Conservation (phyloP, 2,888 invertebrate species). For the Ctena decussata region DNA sequence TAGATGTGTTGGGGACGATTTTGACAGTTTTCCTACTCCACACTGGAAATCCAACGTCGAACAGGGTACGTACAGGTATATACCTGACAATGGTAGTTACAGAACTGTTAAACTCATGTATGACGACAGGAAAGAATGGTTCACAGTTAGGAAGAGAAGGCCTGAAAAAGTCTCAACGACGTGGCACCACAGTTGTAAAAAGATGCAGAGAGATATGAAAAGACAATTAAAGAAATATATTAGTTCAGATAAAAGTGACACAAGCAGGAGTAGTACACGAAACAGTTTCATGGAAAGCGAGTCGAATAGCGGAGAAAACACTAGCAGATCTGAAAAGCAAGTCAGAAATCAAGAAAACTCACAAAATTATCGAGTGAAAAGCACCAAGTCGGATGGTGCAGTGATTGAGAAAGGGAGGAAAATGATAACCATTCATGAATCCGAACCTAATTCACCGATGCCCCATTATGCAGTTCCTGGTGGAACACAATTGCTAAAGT, state of each 20-base stretch:
- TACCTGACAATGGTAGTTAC: conserved; percentile 80
- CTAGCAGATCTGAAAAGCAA: conserved; percentile 9
- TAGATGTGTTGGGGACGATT: conserved; percentile 75
- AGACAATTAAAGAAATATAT: conserved; percentile 73
- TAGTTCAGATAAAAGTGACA: conserved; percentile 40
- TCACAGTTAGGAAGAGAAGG: conserved; percentile 63
- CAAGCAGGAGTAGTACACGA: conserved; percentile 23
- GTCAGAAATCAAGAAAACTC: background rate
- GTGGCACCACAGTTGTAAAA: conserved; percentile 70
- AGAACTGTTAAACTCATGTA: conserved; percentile 76
- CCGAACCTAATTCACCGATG: conserved; percentile 52
- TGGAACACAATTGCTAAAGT: conserved; percentile 66
- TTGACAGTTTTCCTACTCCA: conserved; percentile 62
- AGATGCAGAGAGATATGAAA: conserved; percentile 75
- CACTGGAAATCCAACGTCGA: conserved; percentile 82
- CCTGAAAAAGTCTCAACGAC: conserved; percentile 69
- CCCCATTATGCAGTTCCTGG: conserved; percentile 59
- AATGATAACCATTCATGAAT: conserved; percentile 54
- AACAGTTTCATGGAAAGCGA: conserved; percentile 15
- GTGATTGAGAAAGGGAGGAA: conserved; percentile 38
- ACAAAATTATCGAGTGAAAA: conserved; percentile 42
- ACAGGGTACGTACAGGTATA: conserved; percentile 81
- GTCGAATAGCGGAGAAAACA: conserved; percentile 36
- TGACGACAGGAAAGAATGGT: conserved; percentile 73
- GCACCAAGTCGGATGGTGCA: conserved; percentile 64